These are phyloP conservation scores for Hexactinellida sp. DNA, from an alignment of 37 sponge, comb jelly and placozoan genomes.

Conservation along the genomic window DNA sequence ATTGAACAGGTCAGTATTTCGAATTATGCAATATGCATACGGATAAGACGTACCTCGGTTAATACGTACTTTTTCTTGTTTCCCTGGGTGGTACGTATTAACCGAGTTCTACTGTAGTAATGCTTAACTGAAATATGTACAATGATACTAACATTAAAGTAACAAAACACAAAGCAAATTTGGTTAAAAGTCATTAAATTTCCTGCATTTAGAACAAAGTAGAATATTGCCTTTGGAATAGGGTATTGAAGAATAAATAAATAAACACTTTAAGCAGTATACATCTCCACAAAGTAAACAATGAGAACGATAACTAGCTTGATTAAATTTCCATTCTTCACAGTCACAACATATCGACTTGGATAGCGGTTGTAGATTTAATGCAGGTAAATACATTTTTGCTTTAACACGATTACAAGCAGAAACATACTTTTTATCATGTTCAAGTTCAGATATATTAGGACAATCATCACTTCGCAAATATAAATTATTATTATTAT, in stretches of 20 bases:
- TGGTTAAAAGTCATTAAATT: too few relatives aligned
- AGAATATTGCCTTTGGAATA: neutral
- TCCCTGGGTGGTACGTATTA: too few relatives aligned
- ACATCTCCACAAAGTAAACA: neutral
- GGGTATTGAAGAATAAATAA: neutral
- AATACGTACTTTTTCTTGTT: too few relatives aligned
- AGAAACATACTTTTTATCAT: neutral
- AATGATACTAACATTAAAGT: too few relatives aligned
- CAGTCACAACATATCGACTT: neutral
- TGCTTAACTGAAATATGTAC: too few relatives aligned
- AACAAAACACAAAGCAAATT: too few relatives aligned
- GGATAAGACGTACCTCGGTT: too few relatives aligned
- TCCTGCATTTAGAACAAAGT: neutral
- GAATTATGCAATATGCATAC: too few relatives aligned
- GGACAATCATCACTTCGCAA: neutral
- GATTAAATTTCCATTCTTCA: neutral
- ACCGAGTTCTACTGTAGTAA: too few relatives aligned
- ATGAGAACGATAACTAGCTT: neutral
- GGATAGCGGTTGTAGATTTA: neutral
- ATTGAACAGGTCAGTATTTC: too few relatives aligned
- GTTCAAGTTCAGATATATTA: neutral
- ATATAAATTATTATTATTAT: neutral
- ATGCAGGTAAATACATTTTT: neutral
- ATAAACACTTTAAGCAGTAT: neutral
- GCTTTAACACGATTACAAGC: neutral